Evolutionary conservation across 2,888 invertebrate genomes (phyloP), one percentile per base, ranked within the genome.

Genomic region (Sarcophaga caerulescens): DNA sequence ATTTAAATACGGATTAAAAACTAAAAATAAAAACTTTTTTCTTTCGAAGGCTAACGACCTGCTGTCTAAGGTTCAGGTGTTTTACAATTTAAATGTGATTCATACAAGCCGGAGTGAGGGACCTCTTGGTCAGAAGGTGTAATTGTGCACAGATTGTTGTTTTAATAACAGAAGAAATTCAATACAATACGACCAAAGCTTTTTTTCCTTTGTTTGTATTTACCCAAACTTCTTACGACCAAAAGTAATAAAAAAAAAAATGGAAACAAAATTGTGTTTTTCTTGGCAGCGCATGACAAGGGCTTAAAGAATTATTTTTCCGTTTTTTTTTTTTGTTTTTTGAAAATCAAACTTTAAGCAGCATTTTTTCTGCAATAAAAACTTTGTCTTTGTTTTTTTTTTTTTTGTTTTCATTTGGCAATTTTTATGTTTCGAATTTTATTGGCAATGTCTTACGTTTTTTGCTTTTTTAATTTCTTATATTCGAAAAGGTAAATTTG

Each of bases 261-360:
- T 71, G 10, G 11, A 23, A 14, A 59, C 10, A 14, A 66, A 23
- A 14, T 73, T 45, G 1, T 35, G 10, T 35, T 8, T 35, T 35
- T 8, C 35, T 59, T n/a, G n/a, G 73, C 2, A 60, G 80, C 73
- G 71, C 80, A 80, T 80, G 80, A 25, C 71, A 73, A 52, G 63
- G 35, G n/a, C 21, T 52, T 71, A 1, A 45, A 63, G 19, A 52
- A 68, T 4, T 44, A 5, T 5, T 59, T 19, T 60, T 4, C 19
- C 2, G 5, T 6, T 6, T 35, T 35, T 35, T 35, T 52, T 47
- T 52, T 3, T 68, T 47, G 47, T 11, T 47, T 47, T 47, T 19
- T n/a, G 44, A n/a, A 47, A 21, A 23, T 25, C 35, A 35, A 70
- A 25, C n/a, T 70, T 57, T 70, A 70, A 47, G 19, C 19, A 19